Base-by-base conservation (phyloP, 2,888 invertebrate genomes). In the Volucella inanis region DNA sequence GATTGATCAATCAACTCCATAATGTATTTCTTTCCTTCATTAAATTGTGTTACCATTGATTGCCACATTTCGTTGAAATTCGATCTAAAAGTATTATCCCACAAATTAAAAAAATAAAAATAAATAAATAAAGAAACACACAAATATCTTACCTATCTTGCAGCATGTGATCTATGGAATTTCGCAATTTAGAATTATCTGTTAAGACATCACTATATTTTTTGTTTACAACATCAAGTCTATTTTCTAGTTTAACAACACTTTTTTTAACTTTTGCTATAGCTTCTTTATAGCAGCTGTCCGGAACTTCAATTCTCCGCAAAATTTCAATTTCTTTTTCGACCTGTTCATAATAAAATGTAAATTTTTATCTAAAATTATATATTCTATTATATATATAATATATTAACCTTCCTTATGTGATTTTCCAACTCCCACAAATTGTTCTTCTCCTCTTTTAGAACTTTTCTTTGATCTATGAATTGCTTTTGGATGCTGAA, bases 1-100 rank as follows among this genome's bases (percentile, higher is more conserved):
- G 98, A 96, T 88, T 96, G 96, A 88, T 98, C 98, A 81, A 98
- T 96, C 76, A 97, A 92, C 89, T 97, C 97, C 88, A 96, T 94
- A 90, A 97, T 97, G 89, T 96, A 94, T 81, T 95, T 95, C 89
- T 98, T 97, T 1, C 97, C 96, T 49, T 94, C 94, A 89, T 95
- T 95, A 64, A 97, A 93, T 72, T 96, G 95, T 59, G 94, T 94
- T 49, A 96, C 94, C 89, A 97, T 93, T 88, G 95, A 95, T 89
- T 95, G 95, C 95, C 97, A 97, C 83, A 96, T 93, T 6, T 94
- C 93, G 91, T 98, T 98, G 92, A 98, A 98, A 88, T 95, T 95
- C 31, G 95, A 94, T 41, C 98, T 95, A 41, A 1, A 77, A 61
- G 43, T 52, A 39, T 15, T 10, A 43, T 41, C 1, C 59, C 18